These are phyloP conservation scores for Brienomyrus longianalis DNA, from an alignment of 2,113 vertebrate genomes.

Conservation along the genomic window DNA sequence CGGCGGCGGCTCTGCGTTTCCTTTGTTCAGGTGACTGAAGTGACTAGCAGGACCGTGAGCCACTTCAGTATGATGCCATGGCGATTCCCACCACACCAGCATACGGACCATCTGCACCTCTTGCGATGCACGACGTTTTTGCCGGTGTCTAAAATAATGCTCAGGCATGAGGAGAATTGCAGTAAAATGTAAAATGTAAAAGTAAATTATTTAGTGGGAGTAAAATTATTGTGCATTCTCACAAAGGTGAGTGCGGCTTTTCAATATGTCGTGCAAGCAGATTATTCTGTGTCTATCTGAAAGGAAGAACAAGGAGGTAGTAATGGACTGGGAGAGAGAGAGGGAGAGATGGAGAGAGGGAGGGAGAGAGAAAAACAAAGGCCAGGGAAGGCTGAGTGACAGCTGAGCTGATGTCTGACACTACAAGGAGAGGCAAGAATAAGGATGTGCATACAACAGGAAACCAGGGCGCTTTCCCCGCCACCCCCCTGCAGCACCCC, in stretches of 20 bases:
- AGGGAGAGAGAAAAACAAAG: not conserved
- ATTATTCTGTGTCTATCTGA: not conserved
- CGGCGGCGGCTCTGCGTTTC: not conserved
- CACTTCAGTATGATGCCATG: not conserved
- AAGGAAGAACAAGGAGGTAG: not conserved
- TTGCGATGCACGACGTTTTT: not conserved
- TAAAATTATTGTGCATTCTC: not conserved
- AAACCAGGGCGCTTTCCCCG: not conserved
- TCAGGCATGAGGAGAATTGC: not conserved
- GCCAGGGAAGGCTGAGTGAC: not conserved
- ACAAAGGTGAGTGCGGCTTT: not conserved
- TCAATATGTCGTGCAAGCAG: not conserved
- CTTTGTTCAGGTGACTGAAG: not conserved
- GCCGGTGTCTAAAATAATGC: not conserved
- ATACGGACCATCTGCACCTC: not conserved
- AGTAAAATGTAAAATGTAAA: not conserved
- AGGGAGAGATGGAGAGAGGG: not conserved
- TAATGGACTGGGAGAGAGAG: not conserved
- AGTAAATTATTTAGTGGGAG: not conserved
- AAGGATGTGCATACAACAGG: not conserved
- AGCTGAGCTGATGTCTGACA: not conserved
- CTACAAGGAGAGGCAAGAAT: not conserved
- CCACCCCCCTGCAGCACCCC: not conserved
- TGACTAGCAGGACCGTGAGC: not conserved
- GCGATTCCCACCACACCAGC: not conserved